Evolutionary conservation across 2,888 invertebrate species (phyloP), one percentile per base, ranked within the genome.

Genomic region (Sepioteuthis lessoniana): DNA sequence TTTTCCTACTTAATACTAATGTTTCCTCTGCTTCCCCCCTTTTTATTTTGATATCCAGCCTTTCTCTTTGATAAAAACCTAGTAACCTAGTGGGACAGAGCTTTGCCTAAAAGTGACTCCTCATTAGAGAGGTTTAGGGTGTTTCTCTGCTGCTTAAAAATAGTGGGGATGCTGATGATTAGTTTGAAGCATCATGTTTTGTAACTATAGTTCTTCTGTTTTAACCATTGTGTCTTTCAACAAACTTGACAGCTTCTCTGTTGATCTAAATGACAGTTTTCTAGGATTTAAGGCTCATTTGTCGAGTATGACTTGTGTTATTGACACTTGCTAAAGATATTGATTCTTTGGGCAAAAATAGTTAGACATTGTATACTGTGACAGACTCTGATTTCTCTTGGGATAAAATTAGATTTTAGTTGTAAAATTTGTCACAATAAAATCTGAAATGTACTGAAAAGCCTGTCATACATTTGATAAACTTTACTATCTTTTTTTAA

Each of bases 11-110:
- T 76, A 76, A 76, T 76, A 76, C 76, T 16, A n/a, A n/a, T 76
- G n/a, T 76, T n/a, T n/a, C 25, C 55, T 21, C 25, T 3, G 16
- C 16, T 13, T 55, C 21, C 16, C 16, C 16, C 16, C 16, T n/a
- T 76, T 76, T 76, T 76, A n/a, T 76, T 76, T 76, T 76, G 8
- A 13, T 76, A 76, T 76, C n/a, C 19, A 76, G 10, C 76, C 16
- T 76, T 76, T 76, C 76, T 76, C 76, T 76, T 76, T 76, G 76
- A n/a, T 76, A n/a, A 31, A 60, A n/a, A 76, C 76, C 76, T 76
- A 76, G n/a, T 76, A 76, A 76, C 76, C 76, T 76, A n/a, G n/a
- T 76, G 76, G n/a, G n/a, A 8, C 16, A 31, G 16, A 76, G 31
- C n/a, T 31, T 25, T 60, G 60, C 60, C 28, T n/a, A n/a, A 76